A percentile compares a stretch with the other conserved stretches of the same genome.
These are phyloP conservation scores for Siphamia tubifer DNA, from an alignment of 2,113 vertebrate species.

Conservation along the genomic window DNA sequence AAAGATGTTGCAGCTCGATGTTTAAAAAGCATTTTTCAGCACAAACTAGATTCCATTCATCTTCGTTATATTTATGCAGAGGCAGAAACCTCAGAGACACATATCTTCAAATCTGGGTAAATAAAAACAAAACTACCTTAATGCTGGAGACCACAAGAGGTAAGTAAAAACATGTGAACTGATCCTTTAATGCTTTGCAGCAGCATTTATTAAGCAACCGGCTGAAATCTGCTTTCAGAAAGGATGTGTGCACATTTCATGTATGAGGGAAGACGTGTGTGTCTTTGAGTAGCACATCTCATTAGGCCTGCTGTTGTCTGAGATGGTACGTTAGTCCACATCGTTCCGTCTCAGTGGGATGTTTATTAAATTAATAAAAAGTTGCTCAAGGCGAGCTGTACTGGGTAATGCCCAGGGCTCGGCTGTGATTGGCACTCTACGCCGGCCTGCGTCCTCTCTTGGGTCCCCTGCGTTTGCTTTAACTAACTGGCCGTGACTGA, in stretches of 20 bases:
- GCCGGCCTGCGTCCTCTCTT: constrained; percentile 57
- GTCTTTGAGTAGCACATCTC: constrained; percentile 53
- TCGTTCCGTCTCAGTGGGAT: constrained; percentile 71
- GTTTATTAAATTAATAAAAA: constrained; percentile 85
- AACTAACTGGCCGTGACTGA: constrained; percentile 81
- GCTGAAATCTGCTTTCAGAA: constrained; percentile 29
- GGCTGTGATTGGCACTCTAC: constrained; percentile 78
- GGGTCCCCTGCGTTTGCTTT: constrained; percentile 75
- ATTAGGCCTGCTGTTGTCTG: constrained; percentile 64
- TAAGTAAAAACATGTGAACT: constrained; percentile 2
- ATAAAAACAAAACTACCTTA: constrained; percentile 1
- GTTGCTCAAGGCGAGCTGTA: constrained; percentile 77
- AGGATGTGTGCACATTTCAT: constrained; percentile 8
- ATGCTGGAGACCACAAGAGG: neutral
- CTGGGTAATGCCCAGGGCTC: constrained; percentile 64
- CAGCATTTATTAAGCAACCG: constrained; percentile 23
- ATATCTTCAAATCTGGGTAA: constrained; percentile 2
- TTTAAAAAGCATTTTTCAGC: neutral
- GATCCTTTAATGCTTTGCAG: neutral
- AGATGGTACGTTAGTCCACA: constrained; percentile 38
- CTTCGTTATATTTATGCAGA: neutral
- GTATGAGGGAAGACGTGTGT: constrained; percentile 16
- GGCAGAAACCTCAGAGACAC: neutral
- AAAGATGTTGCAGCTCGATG: neutral
- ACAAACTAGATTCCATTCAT: neutral